phyloP scores from a whole-genome alignment of 2,113 vertebrate genomes.

The Sinocyclocheilus maitianheensis region DNA sequence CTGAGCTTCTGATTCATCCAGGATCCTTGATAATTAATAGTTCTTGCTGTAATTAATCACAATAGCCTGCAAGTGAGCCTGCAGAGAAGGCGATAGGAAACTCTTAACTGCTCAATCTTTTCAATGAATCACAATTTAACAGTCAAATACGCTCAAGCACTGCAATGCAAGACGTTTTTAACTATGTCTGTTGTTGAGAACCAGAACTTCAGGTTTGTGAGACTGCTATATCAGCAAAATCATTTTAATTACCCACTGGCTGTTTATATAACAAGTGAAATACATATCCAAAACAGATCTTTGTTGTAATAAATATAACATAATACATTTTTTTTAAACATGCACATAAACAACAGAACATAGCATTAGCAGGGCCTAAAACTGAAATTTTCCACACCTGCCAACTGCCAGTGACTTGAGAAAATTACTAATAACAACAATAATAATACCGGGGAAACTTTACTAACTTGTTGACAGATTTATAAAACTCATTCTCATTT shows the following conservation, averaged over 20 bases:
- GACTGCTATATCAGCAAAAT: not conserved
- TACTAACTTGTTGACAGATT: no score
- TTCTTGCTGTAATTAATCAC: constrained; percentile 22
- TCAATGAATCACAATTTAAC: constrained; percentile 7
- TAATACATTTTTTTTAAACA: not conserved
- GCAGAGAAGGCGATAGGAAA: not conserved
- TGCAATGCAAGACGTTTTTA: not conserved
- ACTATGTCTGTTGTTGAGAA: not conserved
- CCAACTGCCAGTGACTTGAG: no score
- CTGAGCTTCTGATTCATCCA: constrained; percentile 2
- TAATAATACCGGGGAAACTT: no score
- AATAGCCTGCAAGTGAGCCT: constrained; percentile 15
- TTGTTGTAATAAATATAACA: not conserved
- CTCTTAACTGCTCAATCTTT: not conserved
- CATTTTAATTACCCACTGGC: not conserved
- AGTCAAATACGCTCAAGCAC: not conserved
- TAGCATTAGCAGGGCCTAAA: not conserved
- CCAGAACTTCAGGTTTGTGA: not conserved
- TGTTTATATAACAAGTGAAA: not conserved
- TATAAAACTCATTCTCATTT: no score
- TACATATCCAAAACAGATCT: not conserved
- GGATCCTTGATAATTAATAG: constrained; percentile 32
- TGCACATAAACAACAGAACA: not conserved
- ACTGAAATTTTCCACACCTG: no score
- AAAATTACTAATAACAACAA: no score